These are phyloP conservation scores for Drosophila buzzatii DNA, from an alignment of 2,888 invertebrate species.

Conservation along the genomic window DNA sequence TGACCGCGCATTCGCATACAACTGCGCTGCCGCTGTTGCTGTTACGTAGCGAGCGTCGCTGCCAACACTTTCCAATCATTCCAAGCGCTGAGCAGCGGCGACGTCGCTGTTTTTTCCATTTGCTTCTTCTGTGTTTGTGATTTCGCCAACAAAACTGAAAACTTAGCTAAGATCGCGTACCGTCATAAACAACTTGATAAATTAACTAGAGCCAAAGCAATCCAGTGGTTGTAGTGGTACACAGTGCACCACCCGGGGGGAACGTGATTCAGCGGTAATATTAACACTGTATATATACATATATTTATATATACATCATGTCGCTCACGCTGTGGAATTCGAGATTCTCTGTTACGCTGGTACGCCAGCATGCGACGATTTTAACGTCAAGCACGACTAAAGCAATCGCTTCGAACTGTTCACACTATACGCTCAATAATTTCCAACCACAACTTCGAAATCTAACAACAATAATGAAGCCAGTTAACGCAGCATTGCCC, in stretches of 20 bases:
- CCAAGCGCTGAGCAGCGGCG: constrained; percentile 34
- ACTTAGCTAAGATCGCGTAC: constrained; percentile 16
- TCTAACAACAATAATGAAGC: constrained; percentile 33
- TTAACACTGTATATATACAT: constrained; percentile 8
- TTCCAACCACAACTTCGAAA: constrained; percentile 31
- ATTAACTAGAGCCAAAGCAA: neutral
- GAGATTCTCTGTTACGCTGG: constrained; percentile 74
- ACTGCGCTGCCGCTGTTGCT: constrained; percentile 54
- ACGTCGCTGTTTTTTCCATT: constrained; percentile 24
- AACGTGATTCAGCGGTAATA: constrained; percentile 33
- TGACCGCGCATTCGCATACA: constrained; percentile 55
- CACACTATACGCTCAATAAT: constrained; percentile 29
- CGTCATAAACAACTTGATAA: constrained; percentile 39
- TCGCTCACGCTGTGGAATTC: constrained; percentile 82
- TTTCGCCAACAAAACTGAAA: constrained; percentile 32
- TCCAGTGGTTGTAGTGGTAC: neutral
- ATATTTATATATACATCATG: constrained; percentile 36
- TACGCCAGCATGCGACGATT: constrained; percentile 70
- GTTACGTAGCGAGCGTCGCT: constrained; percentile 66
- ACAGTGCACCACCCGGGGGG: neutral
- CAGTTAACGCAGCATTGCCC: constrained; percentile 7
- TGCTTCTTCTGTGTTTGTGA: constrained; percentile 14
- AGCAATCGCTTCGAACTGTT: constrained; percentile 25
- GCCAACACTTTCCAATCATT: constrained; percentile 55
- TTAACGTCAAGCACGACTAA: constrained; percentile 53